A percentile compares a stretch with the other conserved stretches of the same genome.
phyloP scores from a whole-genome alignment of 2,113 vertebrate species.

The Haemorhous mexicanus region DNA sequence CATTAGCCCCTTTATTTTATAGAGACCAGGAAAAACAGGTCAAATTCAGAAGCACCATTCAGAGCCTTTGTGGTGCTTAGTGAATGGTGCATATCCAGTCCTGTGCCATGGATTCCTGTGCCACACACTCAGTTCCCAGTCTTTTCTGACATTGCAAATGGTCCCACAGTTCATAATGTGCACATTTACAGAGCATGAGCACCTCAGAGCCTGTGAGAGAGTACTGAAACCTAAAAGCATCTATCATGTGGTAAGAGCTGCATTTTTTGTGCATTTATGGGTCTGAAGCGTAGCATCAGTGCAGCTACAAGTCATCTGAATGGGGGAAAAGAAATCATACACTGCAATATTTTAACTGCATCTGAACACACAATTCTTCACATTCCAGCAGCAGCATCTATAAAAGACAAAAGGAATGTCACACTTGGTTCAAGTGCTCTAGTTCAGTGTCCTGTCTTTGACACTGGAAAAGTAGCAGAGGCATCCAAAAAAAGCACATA shows the following conservation, averaged over 20 bases:
- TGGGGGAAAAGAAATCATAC: neutral
- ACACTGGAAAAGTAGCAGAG: neutral
- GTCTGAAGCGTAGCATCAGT: neutral
- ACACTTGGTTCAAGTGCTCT: neutral
- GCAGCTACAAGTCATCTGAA: neutral
- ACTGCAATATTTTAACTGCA: neutral
- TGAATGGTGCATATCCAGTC: neutral
- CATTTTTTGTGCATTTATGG: neutral
- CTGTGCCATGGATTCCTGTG: neutral
- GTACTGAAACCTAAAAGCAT: neutral
- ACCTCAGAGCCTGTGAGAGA: neutral
- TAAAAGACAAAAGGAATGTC: neutral
- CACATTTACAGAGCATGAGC: neutral
- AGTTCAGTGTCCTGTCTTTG: neutral
- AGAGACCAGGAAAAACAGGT: neutral
- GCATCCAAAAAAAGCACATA: neutral
- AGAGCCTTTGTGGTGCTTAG: neutral
- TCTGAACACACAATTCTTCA: neutral
- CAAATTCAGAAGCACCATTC: neutral
- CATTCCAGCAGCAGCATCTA: neutral
- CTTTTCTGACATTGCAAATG: neutral
- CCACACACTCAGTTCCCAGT: neutral
- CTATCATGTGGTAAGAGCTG: neutral
- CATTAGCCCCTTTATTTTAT: neutral
- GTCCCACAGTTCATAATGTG: neutral